Evolutionary conservation across 1,140 invertebrate species (phyloP), one percentile per base, ranked within the genome.

Genomic region (Neomicropteryx cornuta): DNA sequence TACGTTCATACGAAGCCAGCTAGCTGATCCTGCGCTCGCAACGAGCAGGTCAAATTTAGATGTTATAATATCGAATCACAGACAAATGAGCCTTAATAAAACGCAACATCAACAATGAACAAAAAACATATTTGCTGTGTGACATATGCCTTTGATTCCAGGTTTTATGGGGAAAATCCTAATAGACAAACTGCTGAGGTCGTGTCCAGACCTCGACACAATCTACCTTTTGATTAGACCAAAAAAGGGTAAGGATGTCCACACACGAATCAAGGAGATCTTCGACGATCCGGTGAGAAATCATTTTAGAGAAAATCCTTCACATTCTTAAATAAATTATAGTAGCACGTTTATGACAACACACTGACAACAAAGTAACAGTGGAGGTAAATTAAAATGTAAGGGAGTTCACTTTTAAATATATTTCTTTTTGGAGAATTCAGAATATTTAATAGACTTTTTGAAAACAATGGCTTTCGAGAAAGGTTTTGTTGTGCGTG

Each of bases 161-260:
- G 71, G 70, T 17, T 70, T 69, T 49, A 50, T 70, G 14, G 68
- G 68, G 18, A 72, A 70, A 48, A 57, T 73, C 6, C 56, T 91
- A 5, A 65, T 91, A 29, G 85, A 91, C 57, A 92, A 93, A 55
- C 56, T 94, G 2, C 66, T 94, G 1, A 61, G 86, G 14, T 76
- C 73, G 19, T 92, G 88, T 56, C 75, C 79, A 1, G 75, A 74
- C 0, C 62, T 91, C 4, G 72, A 73, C n/a, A 76, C 63, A 11
- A 71, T 95, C 11, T 92, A 85, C 49, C 53, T 91, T 1, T 62
- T 94, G 29, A 73, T 92, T 10, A 64, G 89, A 34, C 73, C 77
- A 18, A 92, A 91, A 56, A 80, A 81, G 44, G 83, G 80, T 2
- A 80, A 85, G 52, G 74, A 79, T 45, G 73, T 83, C 5, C 71